Evolutionary conservation across 2,113 vertebrate species (phyloP).

Genomic region (Hippocampus zosterae): DNA sequence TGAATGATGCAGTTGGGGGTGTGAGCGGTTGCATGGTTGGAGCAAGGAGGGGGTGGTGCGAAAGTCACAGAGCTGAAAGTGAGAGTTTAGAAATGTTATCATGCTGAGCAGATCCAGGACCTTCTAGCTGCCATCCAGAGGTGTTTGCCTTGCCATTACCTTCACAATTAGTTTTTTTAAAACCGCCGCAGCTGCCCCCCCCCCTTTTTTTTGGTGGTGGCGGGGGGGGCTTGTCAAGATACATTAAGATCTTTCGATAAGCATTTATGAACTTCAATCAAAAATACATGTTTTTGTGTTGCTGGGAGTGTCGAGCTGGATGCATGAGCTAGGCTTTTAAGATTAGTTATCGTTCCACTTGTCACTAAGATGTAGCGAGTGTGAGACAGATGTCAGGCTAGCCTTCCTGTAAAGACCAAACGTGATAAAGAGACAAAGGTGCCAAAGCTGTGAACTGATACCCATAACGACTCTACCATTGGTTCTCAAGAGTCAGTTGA

Average conservation of each 20-base stretch:
- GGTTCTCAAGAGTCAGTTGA: constrained; percentile 58
- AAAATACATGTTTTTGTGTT: constrained; percentile 7
- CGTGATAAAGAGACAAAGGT: constrained; percentile 70
- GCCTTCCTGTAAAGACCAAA: constrained; percentile 48
- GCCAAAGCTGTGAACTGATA: constrained; percentile 54
- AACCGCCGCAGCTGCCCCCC: constrained; percentile 41
- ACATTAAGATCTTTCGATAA: constrained; percentile 42
- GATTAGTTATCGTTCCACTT: constrained; percentile 38
- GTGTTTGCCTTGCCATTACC: constrained; percentile 71
- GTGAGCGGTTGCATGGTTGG: constrained; percentile 12
- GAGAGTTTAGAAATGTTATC: constrained; percentile 65
- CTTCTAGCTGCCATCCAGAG: constrained; percentile 55
- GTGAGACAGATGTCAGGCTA: constrained; percentile 44
- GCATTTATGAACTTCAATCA: constrained; percentile 12
- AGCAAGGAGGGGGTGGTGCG: constrained; percentile 35
- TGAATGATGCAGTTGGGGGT: constrained; percentile 27
- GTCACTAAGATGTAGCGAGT: constrained; percentile 41
- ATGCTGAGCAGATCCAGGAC: constrained; percentile 66
- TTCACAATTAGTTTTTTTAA: constrained; percentile 66
- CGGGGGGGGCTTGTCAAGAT: neutral
- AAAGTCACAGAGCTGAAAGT: constrained; percentile 58
- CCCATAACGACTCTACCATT: constrained; percentile 64
- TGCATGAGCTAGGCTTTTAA: constrained; percentile 42
- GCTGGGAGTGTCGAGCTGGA: constrained; percentile 21
- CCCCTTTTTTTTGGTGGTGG: constrained; percentile 19